Evolutionary conservation across 1,140 invertebrate species (phyloP).

Genomic region (Papilio glaucus): DNA sequence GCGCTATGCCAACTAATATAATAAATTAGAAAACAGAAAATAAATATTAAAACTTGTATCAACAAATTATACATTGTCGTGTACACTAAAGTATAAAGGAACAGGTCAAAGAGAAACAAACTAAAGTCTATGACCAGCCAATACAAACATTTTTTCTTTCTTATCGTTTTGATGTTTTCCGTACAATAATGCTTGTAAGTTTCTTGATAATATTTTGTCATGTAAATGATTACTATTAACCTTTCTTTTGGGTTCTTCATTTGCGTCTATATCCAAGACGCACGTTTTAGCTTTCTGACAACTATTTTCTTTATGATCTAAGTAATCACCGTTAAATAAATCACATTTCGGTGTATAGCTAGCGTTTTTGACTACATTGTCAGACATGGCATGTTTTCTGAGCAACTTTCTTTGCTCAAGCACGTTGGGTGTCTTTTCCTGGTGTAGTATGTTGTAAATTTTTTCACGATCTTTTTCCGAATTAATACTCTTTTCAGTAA

Average conservation of each 20-base stretch:
- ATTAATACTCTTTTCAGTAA: constrained; percentile 26
- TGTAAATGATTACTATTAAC: constrained; percentile 37
- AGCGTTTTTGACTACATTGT: constrained; percentile 11
- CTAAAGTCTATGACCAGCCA: constrained; percentile 64
- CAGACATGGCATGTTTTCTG: not conserved
- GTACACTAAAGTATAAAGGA: constrained; percentile 32
- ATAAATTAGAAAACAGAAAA: not conserved
- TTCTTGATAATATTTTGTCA: constrained; percentile 50
- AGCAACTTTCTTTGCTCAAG: not conserved
- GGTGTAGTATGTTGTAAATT: constrained; percentile 21
- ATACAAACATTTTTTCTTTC: constrained; percentile 71
- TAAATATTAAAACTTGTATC: constrained; percentile 17
- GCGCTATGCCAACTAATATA: not conserved
- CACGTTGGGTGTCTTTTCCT: not conserved
- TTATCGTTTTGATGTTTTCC: constrained; percentile 56
- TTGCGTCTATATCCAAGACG: not conserved
- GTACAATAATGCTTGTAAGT: constrained; percentile 47
- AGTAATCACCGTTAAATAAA: constrained; percentile 47
- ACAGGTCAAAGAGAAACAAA: constrained; percentile 6
- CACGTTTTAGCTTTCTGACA: not conserved
- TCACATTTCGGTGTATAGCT: not conserved
- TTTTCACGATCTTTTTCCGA: constrained; percentile 37
- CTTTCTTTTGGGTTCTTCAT: constrained; percentile 21
- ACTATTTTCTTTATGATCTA: constrained; percentile 52
- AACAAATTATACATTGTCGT: constrained; percentile 28